Conservation (phyloP, 2,888 invertebrate species). For the Dicyrtoma fusca region DNA sequence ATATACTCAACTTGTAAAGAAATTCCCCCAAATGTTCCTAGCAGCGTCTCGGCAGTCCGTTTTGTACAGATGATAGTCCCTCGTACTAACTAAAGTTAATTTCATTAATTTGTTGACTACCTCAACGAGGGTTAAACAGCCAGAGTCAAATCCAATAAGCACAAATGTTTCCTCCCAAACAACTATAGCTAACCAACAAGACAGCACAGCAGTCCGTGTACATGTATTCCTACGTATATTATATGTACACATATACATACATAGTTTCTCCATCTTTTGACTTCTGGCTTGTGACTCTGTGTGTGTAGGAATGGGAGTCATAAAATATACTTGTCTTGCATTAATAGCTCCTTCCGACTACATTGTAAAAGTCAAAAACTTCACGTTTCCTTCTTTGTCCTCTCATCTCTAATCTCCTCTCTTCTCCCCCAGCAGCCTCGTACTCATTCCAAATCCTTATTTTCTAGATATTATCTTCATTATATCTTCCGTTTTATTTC, state of each 20-base stretch:
- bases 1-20: constrained; percentile 4
- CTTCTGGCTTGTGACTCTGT: too few species aligned
- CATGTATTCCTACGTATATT: too few species aligned
- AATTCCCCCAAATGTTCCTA: constrained; percentile 4
- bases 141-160: constrained; percentile 3
- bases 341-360: constrained; percentile 24
- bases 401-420: constrained; percentile 1
- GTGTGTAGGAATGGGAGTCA: constrained; percentile 22
- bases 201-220: neutral
- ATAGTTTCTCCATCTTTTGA: too few species aligned
- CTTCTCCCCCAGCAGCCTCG: neutral
- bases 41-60: neutral
- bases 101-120: constrained; percentile 41
- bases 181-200: neutral
- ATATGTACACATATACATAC: too few species aligned
- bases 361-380: constrained; percentile 13
- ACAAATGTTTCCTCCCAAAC: constrained; percentile 17
- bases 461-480: neutral
- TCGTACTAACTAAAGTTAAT: constrained; percentile 30
- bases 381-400: neutral
- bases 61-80: neutral
- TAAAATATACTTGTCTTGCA: constrained; percentile 33
- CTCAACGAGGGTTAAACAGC: constrained; percentile 34
- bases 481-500: constrained; percentile 4
- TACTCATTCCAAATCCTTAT: too few species aligned